Percentiles rank a stretch among this genome's conserved stretches.
Evolutionary conservation across 2,888 invertebrate genomes (phyloP).

Genomic region (Aspidapion aeneum): DNA sequence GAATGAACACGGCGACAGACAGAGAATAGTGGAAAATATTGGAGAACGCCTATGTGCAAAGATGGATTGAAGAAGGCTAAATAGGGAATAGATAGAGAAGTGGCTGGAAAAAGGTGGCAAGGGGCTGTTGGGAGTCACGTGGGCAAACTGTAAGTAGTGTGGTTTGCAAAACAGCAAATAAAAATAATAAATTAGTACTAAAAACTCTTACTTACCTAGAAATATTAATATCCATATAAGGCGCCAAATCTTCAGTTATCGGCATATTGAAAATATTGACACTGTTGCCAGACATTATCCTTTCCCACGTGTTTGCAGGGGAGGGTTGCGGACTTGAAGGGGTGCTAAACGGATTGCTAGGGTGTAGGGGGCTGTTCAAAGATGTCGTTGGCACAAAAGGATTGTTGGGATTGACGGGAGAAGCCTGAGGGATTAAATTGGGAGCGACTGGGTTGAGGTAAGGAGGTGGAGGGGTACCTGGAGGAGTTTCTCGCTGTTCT

Average conservation of each 20-base stretch:
- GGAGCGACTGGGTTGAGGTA: conserved; percentile 48
- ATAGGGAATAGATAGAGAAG: too few species aligned
- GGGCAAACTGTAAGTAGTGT: too few species aligned
- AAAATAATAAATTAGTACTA: too few species aligned
- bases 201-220: neutral
- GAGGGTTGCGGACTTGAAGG: neutral
- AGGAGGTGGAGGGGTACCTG: conserved; percentile 87
- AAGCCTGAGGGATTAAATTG: neutral
- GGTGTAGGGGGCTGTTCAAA: neutral
- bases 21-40: too few species aligned
- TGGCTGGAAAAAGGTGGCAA: too few species aligned
- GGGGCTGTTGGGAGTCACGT: too few species aligned
- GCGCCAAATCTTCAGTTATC: neutral
- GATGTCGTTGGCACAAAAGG: neutral
- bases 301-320: neutral
- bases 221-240: neutral
- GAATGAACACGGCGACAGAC: too few species aligned
- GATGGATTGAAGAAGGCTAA: too few species aligned
- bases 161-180: too few species aligned
- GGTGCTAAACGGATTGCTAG: neutral
- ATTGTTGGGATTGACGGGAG: neutral
- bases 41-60: too few species aligned
- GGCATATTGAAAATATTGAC: neutral
- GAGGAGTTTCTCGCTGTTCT: conserved; percentile 44
- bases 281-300: neutral